Percentiles rank a stretch among this genome's conserved stretches.
These are phyloP conservation scores for Blastobasis lacticolella DNA, from an alignment of 2,888 invertebrate species.

Conservation along the genomic window DNA sequence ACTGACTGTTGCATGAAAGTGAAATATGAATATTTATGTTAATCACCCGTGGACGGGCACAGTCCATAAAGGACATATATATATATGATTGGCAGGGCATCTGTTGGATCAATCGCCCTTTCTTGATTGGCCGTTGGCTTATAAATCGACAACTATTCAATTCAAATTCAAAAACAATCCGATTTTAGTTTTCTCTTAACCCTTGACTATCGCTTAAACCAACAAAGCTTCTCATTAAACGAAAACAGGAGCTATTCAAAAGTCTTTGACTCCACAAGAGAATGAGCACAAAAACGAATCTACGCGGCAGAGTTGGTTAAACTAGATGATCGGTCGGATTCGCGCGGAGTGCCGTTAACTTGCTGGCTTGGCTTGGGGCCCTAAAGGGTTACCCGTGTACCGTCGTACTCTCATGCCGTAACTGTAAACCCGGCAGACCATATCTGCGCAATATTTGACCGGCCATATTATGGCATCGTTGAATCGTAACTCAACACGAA, in stretches of 20 bases:
- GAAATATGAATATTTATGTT: slow-evolving; percentile 61
- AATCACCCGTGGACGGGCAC: slow-evolving; percentile 32
- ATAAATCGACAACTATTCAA: no score
- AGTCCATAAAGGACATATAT: slow-evolving; percentile 19
- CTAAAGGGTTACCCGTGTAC: slow-evolving; percentile 2
- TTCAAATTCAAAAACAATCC: no score
- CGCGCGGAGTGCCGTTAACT: slow-evolving; percentile 7
- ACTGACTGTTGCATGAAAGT: slow-evolving; percentile 30
- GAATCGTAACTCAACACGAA: no score
- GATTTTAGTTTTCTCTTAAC: neutral
- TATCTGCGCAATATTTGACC: neutral
- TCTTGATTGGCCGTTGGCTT: neutral
- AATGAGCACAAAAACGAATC: neutral
- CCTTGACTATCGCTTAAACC: no score
- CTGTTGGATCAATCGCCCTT: neutral
- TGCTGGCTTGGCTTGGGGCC: slow-evolving; percentile 1
- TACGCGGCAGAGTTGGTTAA: neutral
- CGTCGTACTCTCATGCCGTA: neutral
- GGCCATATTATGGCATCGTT: no score
- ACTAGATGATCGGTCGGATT: neutral
- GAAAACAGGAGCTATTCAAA: no score
- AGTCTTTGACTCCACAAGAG: no score
- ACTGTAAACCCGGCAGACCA: neutral
- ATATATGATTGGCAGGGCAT: slow-evolving; percentile 31
- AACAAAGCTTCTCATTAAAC: no score